A percentile compares a stretch with the other conserved stretches of the same genome.
These are phyloP conservation scores for Macrophya alboannulata DNA, from an alignment of 2,888 invertebrate genomes.

Conservation along the genomic window DNA sequence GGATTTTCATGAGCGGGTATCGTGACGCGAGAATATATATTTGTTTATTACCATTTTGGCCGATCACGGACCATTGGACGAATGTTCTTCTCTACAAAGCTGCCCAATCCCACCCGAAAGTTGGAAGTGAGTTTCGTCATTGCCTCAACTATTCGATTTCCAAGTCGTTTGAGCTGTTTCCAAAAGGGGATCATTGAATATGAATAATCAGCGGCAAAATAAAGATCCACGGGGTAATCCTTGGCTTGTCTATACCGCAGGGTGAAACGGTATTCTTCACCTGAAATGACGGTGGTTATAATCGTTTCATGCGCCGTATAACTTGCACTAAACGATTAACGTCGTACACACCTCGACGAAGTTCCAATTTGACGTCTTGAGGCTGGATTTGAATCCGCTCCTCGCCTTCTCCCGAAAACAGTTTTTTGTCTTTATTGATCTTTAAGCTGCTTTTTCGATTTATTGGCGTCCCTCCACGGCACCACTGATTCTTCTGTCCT, in stretches of 20 bases:
- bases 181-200: slow-evolving; percentile 86
- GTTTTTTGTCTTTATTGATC: background rate
- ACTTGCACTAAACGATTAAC: background rate
- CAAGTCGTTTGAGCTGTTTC: slow-evolving; percentile 81
- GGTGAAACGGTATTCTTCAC: slow-evolving; percentile 75
- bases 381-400: background rate
- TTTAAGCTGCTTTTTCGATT: background rate
- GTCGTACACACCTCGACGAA: background rate
- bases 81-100: slow-evolving; percentile 87
- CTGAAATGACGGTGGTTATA: slow-evolving; percentile 61
- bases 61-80: slow-evolving; percentile 83
- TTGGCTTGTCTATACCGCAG: slow-evolving; percentile 85
- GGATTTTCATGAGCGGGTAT: background rate
- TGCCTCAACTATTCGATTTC: slow-evolving; percentile 80
- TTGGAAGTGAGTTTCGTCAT: slow-evolving; percentile 84
- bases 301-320: background rate
- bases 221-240: slow-evolving; percentile 92
- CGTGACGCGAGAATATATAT: background rate
- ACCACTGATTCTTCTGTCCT: background rate
- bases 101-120: slow-evolving; percentile 86
- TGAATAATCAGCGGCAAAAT: slow-evolving; percentile 91
- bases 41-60: slow-evolving; percentile 74
- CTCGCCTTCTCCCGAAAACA: background rate
- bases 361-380: background rate
- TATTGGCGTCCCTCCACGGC: background rate